phyloP scores from a whole-genome alignment of 2,888 invertebrate genomes.

The Catocala nupta region DNA sequence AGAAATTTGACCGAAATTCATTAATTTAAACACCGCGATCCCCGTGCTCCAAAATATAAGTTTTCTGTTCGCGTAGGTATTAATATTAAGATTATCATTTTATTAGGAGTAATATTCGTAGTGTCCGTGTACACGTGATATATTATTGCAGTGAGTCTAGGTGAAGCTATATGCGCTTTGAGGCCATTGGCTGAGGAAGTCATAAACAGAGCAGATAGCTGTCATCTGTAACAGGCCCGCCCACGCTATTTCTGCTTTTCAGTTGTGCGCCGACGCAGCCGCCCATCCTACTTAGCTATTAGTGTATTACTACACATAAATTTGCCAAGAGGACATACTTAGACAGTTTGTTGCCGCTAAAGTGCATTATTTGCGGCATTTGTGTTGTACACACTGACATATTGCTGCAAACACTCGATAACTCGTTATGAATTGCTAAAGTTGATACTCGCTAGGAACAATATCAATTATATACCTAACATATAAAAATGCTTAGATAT shows the following conservation, averaged over 20 bases:
- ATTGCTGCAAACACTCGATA: constrained; percentile 8
- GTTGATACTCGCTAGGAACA: too few relatives aligned
- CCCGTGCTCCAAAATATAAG: too few relatives aligned
- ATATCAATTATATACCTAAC: too few relatives aligned
- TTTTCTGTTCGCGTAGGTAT: too few relatives aligned
- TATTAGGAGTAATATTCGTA: background rate
- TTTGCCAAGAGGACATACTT: constrained; percentile 66
- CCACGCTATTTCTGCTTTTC: constrained; percentile 85
- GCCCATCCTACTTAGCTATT: constrained; percentile 63
- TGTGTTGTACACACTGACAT: constrained; percentile 25
- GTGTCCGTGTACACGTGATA: background rate
- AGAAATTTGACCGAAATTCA: too few relatives aligned
- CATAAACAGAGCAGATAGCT: constrained; percentile 82
- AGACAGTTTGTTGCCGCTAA: constrained; percentile 67
- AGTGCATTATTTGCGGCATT: constrained; percentile 52
- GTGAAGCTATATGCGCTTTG: constrained; percentile 44
- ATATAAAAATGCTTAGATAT: background rate
- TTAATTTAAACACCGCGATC: too few relatives aligned
- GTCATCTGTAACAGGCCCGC: constrained; percentile 83
- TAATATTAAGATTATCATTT: background rate
- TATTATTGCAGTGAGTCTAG: constrained; percentile 24
- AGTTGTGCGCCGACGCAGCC: constrained; percentile 69
- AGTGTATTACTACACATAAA: constrained; percentile 61
- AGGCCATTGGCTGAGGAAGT: constrained; percentile 87
- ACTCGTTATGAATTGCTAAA: background rate